Evolutionary conservation across 2,888 invertebrate species (phyloP).

Genomic region (Lithophane semibrunnea): DNA sequence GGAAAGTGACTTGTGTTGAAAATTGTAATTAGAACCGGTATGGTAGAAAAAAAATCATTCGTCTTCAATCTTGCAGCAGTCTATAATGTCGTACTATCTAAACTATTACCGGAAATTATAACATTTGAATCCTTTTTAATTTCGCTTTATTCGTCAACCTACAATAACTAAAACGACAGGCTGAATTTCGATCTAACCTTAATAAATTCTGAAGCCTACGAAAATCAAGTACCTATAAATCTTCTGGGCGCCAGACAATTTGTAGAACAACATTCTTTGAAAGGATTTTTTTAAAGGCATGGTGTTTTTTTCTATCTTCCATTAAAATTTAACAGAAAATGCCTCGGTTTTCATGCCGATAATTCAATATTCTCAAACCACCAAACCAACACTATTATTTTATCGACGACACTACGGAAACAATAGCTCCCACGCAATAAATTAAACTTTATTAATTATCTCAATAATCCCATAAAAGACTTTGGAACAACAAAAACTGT

Average conservation of each 20-base stretch:
- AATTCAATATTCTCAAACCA: constrained; percentile 18
- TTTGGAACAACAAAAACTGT: constrained; percentile 65
- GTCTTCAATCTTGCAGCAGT: not conserved
- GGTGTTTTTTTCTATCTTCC: constrained; percentile 8
- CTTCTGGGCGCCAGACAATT: constrained; percentile 53
- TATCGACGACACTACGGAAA: constrained; percentile 36
- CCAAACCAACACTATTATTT: constrained; percentile 39
- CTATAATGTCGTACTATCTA: not conserved
- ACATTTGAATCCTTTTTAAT: not conserved
- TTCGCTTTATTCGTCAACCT: not conserved
- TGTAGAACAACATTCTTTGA: constrained; percentile 48
- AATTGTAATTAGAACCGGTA: not conserved
- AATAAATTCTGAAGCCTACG: constrained; percentile 53
- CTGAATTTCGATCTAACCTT: constrained; percentile 32
- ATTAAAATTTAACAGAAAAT: constrained; percentile 26
- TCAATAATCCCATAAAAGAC: constrained; percentile 66
- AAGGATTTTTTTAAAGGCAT: constrained; percentile 20
- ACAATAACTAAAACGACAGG: constrained; percentile 18
- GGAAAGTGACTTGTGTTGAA: not conserved
- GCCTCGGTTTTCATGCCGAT: not conserved
- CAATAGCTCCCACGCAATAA: constrained; percentile 62
- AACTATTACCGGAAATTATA: not conserved
- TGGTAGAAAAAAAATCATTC: not conserved
- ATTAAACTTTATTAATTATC: constrained; percentile 64
- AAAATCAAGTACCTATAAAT: constrained; percentile 56